A percentile compares a stretch with the other conserved stretches of the same genome.
These are phyloP conservation scores for Melanogrammus aeglefinus DNA, from an alignment of 2,797 vertebrate species.

Conservation along the genomic window DNA sequence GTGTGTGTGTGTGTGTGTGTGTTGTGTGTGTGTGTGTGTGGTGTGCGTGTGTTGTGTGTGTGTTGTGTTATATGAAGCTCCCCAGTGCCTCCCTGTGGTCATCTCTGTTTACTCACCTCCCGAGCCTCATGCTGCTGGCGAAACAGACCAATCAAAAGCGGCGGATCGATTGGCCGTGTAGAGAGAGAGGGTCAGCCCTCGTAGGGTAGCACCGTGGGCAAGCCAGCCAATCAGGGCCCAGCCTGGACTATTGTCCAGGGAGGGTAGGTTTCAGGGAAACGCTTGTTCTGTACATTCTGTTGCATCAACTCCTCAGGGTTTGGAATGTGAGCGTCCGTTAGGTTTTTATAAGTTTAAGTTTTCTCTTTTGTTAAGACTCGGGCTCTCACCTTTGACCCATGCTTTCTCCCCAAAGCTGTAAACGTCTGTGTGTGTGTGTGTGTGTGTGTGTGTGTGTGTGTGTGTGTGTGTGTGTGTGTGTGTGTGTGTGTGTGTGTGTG, in stretches of 20 bases:
- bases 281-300: no score
- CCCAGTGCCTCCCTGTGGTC: conserved; percentile 70
- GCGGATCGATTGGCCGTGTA: not conserved
- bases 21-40: not conserved
- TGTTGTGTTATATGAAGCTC: conserved; percentile 47
- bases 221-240: no score
- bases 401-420: not conserved
- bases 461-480: not conserved
- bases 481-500: not conserved
- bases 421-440: not conserved
- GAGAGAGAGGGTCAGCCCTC: not conserved
- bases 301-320: no score
- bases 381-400: not conserved
- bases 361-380: not conserved
- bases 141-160: not conserved
- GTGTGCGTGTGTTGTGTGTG: no score
- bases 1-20: no score
- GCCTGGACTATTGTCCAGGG: no score
- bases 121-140: not conserved
- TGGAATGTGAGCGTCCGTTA: not conserved
- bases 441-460: not conserved
- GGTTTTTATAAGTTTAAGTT: conserved; percentile 9
- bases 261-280: no score
- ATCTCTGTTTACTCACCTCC: conserved; percentile 26
- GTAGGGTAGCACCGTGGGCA: not conserved